phyloP scores from a whole-genome alignment of 1,140 invertebrate genomes.

The Platyscapa corneri region DNA sequence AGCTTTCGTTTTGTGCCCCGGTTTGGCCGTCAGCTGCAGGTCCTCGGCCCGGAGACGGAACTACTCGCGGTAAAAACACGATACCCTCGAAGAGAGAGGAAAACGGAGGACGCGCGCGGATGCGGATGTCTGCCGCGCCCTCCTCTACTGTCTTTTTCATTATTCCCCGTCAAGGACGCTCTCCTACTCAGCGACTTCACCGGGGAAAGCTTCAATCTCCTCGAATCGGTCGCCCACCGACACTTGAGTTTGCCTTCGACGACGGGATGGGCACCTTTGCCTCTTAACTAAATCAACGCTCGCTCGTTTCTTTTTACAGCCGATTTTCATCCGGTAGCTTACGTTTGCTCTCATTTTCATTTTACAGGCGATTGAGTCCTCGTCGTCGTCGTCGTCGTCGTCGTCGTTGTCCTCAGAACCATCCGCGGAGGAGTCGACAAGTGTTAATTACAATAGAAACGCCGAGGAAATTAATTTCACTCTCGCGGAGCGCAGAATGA shows the following conservation, averaged over 20 bases:
- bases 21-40: not conserved
- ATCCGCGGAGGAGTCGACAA: not conserved
- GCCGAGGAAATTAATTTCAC: constrained; percentile 29
- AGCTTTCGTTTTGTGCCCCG: not conserved
- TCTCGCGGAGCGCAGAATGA: not conserved
- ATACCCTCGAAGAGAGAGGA: not conserved
- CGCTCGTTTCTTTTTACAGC: not conserved
- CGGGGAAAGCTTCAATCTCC: constrained; percentile 1
- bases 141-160: constrained; percentile 21
- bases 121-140: not conserved
- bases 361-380: constrained; percentile 8
- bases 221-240: not conserved
- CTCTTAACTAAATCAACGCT: constrained; percentile 40
- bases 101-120: no score
- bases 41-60: not conserved
- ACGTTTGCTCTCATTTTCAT: not conserved
- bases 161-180: constrained; percentile 16
- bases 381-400: no score
- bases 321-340: not conserved
- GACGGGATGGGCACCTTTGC: not conserved
- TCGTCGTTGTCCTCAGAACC: no score
- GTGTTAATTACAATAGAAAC: constrained; percentile 32
- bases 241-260: constrained; percentile 10
- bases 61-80: not conserved
- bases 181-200: not conserved